Base-by-base conservation (phyloP, 2,113 vertebrate genomes). In the Scytalopus superciliaris region DNA sequence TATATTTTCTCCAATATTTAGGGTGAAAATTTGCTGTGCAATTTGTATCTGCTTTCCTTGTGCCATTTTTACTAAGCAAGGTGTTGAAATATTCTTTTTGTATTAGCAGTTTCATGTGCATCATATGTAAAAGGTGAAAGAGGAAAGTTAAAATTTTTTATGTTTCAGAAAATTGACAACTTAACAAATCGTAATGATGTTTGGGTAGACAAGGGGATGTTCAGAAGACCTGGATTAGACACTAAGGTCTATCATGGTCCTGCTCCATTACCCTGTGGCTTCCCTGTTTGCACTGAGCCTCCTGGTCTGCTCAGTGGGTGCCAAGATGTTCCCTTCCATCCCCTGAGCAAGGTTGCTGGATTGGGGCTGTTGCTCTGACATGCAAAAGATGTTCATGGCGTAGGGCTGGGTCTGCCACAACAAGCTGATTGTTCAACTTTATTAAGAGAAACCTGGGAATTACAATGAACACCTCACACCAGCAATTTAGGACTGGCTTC, bases 291-390 rank as follows among this genome's bases (percentile, higher is more conserved):
- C 31, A 21, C 23, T 12, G 37, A 49, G 12, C 24, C 10, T 72
- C 53, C 57, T 2, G 2, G 11, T 22, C 22, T 57, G 25, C 39
- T 55, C 2, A 0, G 9, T 25, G 64, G 19, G 27, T 44, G 70
- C 37, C 1, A 1, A 53, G 33, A 28, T 3, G 0, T 31, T 84
- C 49, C 27, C 10, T 11, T 2, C 21, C 1, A 1, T 18, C 30
- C 44, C 55, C 76, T 53, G 28, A 45, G 42, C 59, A 15, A 33
- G 16, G 2, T 0, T 50, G 23, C 30, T 33, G 33, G 28, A 21
- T 84, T 84, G 64, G 5, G 27, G 19, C 37, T 28, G 0, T 4
- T 52, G 45, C 59, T 33, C 42, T 12, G 42, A 57, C 8, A 9
- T 2, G 13, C 6, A 40, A 25, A 84, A 74, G 18, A 7, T 1